phyloP scores from a whole-genome alignment of 1,140 invertebrate species.

The Drosophila takahashii region DNA sequence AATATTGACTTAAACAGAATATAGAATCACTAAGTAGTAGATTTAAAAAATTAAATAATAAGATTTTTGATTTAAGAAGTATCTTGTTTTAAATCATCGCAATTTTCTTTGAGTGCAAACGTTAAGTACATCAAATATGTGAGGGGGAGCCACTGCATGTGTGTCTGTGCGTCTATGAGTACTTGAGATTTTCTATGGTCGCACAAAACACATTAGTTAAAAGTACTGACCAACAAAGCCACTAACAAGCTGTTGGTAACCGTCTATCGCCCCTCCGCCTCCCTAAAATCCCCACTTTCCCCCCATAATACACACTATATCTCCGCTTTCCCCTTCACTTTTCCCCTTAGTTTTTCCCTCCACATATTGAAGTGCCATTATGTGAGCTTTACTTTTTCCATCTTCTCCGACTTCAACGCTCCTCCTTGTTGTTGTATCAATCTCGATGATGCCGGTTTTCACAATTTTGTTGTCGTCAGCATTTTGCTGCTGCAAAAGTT shows the following conservation, averaged over 20 bases:
- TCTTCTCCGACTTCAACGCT: constrained; percentile 20
- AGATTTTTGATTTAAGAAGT: no score
- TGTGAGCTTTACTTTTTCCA: constrained; percentile 56
- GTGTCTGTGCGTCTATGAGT: constrained; percentile 49
- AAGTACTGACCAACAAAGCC: constrained; percentile 83
- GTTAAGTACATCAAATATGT: constrained; percentile 40
- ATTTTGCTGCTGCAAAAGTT: constrained; percentile 66
- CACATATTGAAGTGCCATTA: constrained; percentile 67
- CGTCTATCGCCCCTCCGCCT: background rate
- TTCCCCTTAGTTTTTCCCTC: constrained; percentile 4
- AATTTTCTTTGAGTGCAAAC: constrained; percentile 30
- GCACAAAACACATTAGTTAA: constrained; percentile 82
- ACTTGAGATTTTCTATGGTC: constrained; percentile 79
- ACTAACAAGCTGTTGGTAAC: constrained; percentile 78
- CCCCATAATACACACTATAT: constrained; percentile 9
- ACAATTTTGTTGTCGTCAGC: constrained; percentile 52
- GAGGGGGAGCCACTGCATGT: constrained; percentile 27
- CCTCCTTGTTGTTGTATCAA: constrained; percentile 29
- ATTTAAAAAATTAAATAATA: no score
- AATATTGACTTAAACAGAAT: no score
- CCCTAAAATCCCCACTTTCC: background rate
- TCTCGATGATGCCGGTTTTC: constrained; percentile 17
- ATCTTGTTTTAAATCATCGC: background rate
- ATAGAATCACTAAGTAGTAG: no score
- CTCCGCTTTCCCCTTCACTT: no score